Conservation (phyloP, 2,888 invertebrate species). For the Caenorhabditis imperialis region DNA sequence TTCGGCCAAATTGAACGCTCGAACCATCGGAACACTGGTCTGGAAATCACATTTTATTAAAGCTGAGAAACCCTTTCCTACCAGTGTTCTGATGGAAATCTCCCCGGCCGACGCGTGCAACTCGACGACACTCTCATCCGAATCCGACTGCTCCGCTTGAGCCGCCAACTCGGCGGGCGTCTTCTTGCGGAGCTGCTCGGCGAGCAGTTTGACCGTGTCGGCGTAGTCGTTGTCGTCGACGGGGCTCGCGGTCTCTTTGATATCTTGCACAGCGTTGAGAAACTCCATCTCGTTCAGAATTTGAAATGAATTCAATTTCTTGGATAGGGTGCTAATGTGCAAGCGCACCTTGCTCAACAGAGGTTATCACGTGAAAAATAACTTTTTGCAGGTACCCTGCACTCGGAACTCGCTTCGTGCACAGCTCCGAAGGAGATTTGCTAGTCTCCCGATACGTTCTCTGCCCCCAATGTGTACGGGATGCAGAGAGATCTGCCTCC, state of each 20-base stretch:
- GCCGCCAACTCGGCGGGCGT: conserved; percentile 23
- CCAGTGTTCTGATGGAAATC: conserved; percentile 24
- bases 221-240: background rate
- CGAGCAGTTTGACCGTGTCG: conserved; percentile 23
- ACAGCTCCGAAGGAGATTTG: conserved; percentile 95
- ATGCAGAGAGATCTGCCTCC: conserved; percentile 24
- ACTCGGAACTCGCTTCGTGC: conserved; percentile 92
- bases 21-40: conserved; percentile 32
- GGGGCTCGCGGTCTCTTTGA: no score
- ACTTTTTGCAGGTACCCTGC: conserved; percentile 64
- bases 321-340: background rate
- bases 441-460: conserved; percentile 93
- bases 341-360: background rate
- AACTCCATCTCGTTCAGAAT: conserved; percentile 6
- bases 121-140: conserved; percentile 17
- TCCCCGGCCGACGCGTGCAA: conserved; percentile 31
- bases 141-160: conserved; percentile 10
- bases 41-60: background rate
- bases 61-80: background rate
- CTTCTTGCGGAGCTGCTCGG: conserved; percentile 28
- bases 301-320: background rate
- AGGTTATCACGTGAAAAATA: conserved; percentile 17
- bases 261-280: no score
- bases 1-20: conserved; percentile 45
- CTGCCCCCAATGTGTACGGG: conserved; percentile 88